A percentile compares a stretch with the other conserved stretches of the same genome.
Evolutionary conservation across 2,888 invertebrate species (phyloP).

Genomic region (Argyra leucocephala): DNA sequence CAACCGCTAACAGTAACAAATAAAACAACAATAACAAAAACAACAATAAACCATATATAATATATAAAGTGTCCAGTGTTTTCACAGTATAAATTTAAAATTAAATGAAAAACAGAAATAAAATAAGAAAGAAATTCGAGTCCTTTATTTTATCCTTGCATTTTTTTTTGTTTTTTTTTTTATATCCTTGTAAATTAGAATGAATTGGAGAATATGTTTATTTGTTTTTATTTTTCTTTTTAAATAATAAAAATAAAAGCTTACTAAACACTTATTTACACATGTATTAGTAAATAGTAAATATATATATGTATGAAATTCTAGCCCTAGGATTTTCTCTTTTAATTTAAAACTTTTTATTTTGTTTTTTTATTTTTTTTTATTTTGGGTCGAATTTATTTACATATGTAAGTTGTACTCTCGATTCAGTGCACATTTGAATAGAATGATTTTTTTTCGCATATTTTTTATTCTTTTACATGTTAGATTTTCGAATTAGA

Average conservation of each 20-base stretch:
- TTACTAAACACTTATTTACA: no score
- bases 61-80: neutral
- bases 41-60: neutral
- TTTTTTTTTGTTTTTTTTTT: no score
- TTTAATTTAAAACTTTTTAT: neutral
- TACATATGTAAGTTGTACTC: neutral
- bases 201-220: neutral
- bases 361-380: neutral
- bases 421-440: neutral
- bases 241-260: no score
- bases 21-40: neutral
- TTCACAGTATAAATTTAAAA: neutral
- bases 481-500: neutral
- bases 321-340: neutral
- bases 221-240: no score
- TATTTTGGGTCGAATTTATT: neutral
- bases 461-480: neutral
- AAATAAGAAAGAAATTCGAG: neutral
- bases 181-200: neutral
- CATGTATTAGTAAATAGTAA: no score
- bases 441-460: neutral
- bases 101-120: neutral
- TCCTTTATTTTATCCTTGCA: neutral
- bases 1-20: neutral
- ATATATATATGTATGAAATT: neutral